Base-by-base conservation (phyloP, 2,113 vertebrate genomes). In the Xyrauchen texanus region DNA sequence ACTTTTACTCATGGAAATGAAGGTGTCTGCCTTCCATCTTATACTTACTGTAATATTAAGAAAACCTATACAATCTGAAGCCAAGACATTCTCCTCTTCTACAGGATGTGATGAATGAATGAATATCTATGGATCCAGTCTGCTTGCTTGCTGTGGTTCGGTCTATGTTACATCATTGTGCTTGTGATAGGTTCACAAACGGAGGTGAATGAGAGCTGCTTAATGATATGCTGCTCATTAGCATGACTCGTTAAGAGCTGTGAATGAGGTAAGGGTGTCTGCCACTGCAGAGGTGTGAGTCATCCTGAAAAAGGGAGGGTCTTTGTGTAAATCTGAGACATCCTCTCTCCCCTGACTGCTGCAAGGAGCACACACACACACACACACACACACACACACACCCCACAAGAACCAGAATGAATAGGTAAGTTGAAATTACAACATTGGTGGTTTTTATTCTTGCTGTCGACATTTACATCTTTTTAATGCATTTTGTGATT, bases 251-350 rank as follows among this genome's bases (percentile, higher is more conserved):
- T 92, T 92, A 91, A 91, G 89, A 87, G 85, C 88, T 90, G 89
- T 86, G 88, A 91, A 93, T 91, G 90, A 91, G 90, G 87, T 91
- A 90, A 81, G 85, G 88, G 88, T 91, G 89, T 91, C 89, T 91
- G 90, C 87, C 87, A 85, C 86, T 85, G 68, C 87, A 86, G 70
- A 78, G 70, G 82, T 86, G 87, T 90, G 90, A 93, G 84, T 93
- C 91, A 91, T 90, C 82, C 65, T 80, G 89, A 84, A 86, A 16
- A 90, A 86, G 85, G 89, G 88, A 89, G 87, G 87, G 86, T 84
- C 79, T 85, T 83, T 86, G 87, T 68, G 78, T 80, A 80, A 81
- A 85, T 80, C 60, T 77, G 79, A 83, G 74, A 81, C 65, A 8
- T 82, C 81, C 81, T 78, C 61, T 62, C 75, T 44, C 72, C 73